Conservation (phyloP, 1,140 invertebrate species). For the Propsilocerus akamusi region DNA sequence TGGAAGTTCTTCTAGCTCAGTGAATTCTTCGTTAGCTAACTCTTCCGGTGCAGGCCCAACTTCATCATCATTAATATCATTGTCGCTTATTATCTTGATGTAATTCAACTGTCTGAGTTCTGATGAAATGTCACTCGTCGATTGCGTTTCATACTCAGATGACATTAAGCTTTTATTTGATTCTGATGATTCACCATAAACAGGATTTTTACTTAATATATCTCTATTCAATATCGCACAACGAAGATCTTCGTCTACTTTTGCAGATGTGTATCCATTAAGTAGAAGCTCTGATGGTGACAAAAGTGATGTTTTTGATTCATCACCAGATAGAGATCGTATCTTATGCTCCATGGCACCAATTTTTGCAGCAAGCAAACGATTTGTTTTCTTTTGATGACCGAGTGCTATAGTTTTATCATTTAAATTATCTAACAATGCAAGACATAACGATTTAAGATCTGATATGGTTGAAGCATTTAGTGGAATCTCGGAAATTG, state of each 20-base stretch:
- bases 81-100: not conserved
- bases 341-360: constrained; percentile 31
- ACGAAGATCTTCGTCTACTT: constrained; percentile 26
- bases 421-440: constrained; percentile 61
- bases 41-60: not conserved
- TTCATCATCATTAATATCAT: not conserved
- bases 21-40: not conserved
- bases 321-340: constrained; percentile 16
- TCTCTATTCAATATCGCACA: too few species aligned
- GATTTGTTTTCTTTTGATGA: constrained; percentile 69
- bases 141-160: not conserved
- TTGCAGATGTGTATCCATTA: constrained; percentile 30
- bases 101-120: not conserved
- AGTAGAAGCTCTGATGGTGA: constrained; percentile 34
- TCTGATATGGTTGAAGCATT: constrained; percentile 53
- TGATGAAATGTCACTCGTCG: not conserved
- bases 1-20: not conserved
- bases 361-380: constrained; percentile 36
- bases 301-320: constrained; percentile 13
- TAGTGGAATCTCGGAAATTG: constrained; percentile 38
- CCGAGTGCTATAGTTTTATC: constrained; percentile 65
- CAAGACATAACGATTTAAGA: constrained; percentile 52
- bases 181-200: not conserved
- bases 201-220: not conserved
- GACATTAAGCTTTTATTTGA: not conserved